A percentile compares a stretch with the other conserved stretches of the same genome.
These are phyloP conservation scores for Melinopterus prodromus DNA, from an alignment of 2,888 invertebrate genomes.

Conservation along the genomic window DNA sequence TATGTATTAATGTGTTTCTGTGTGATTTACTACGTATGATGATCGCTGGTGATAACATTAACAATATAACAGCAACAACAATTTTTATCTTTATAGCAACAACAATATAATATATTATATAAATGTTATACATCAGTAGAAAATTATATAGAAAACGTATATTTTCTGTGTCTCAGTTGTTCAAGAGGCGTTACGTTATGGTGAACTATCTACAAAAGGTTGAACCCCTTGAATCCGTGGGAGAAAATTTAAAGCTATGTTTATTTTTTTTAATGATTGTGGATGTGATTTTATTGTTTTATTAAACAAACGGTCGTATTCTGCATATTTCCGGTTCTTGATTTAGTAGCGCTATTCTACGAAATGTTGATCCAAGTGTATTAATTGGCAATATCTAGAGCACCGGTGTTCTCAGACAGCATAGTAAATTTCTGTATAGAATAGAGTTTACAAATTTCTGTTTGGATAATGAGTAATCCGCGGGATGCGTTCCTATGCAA, in stretches of 20 bases:
- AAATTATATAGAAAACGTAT: constrained; percentile 28
- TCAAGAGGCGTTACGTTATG: constrained; percentile 21
- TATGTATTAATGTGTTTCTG: constrained; percentile 14
- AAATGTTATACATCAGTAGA: constrained; percentile 19
- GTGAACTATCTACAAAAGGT: constrained; percentile 20
- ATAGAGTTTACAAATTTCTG: no score
- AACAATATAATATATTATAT: constrained; percentile 52
- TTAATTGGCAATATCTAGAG: no score
- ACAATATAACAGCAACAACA: constrained; percentile 61
- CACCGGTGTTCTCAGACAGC: no score
- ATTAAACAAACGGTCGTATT: neutral
- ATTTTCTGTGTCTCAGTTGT: constrained; percentile 5
- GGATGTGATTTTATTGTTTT: constrained; percentile 11
- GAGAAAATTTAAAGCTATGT: constrained; percentile 30
- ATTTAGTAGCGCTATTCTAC: neutral
- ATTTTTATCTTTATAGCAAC: constrained; percentile 53
- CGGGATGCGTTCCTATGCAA: no score
- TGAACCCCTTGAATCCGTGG: constrained; percentile 9
- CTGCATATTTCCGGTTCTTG: neutral
- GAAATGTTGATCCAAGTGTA: no score
- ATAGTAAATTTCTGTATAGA: no score
- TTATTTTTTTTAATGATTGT: constrained; percentile 23
- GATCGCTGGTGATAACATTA: constrained; percentile 52
- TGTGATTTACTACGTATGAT: constrained; percentile 25
- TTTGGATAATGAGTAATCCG: no score